Evolutionary conservation across 2,888 invertebrate species (phyloP).

Genomic region (Caenorhabditis afra): DNA sequence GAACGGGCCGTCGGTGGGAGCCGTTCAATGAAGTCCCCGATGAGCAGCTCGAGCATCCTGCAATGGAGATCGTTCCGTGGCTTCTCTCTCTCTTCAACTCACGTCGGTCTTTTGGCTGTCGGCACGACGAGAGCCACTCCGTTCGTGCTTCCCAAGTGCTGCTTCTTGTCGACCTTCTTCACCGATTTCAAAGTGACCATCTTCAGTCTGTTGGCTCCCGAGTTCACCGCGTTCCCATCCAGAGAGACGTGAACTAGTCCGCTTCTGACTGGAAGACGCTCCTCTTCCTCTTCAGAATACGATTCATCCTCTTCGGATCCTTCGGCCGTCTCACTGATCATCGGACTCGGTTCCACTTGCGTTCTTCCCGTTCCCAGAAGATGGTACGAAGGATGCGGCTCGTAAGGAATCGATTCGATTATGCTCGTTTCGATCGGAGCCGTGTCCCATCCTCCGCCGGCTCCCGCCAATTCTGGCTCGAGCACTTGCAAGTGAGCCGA

Average conservation of each 20-base stretch:
- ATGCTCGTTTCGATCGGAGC: constrained; percentile 28
- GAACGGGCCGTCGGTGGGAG: constrained; percentile 32
- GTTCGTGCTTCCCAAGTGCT: constrained; percentile 15
- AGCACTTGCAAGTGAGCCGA: constrained; percentile 2
- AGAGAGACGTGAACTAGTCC: constrained; percentile 9
- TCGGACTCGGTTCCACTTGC: constrained; percentile 45
- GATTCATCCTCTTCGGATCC: constrained; percentile 4
- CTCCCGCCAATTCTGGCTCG: not conserved
- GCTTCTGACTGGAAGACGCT: constrained; percentile 6
- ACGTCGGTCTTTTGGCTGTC: constrained; percentile 34
- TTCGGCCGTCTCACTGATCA: constrained; percentile 18
- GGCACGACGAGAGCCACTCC: constrained; percentile 32
- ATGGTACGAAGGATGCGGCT: constrained; percentile 39
- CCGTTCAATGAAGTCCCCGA: constrained; percentile 33
- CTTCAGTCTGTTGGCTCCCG: not conserved
- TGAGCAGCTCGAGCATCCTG: constrained; percentile 46
- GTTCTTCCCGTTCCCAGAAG: constrained; percentile 18
- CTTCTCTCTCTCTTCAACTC: not conserved
- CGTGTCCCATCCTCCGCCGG: constrained; percentile 24
- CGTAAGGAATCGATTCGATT: constrained; percentile 24
- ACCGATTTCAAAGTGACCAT: constrained; percentile 18
- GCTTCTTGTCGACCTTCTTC: constrained; percentile 40
- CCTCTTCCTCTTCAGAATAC: not conserved
- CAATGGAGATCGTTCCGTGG: not conserved
- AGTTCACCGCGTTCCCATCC: not conserved